Evolutionary conservation across 2,113 vertebrate species (phyloP).

Genomic region (Heterocephalus glaber): DNA sequence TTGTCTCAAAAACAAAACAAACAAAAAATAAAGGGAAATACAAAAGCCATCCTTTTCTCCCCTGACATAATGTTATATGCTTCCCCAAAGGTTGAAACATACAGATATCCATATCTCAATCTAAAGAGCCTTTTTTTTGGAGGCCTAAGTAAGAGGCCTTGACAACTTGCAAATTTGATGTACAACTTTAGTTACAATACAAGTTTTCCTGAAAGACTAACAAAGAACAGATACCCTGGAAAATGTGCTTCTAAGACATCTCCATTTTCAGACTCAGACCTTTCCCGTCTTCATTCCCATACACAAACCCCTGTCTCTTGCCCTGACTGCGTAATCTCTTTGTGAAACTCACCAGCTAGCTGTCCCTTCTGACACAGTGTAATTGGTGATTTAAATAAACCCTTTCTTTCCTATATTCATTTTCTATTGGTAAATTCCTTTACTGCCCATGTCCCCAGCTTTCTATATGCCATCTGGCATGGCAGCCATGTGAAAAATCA

Average conservation of each 20-base stretch:
- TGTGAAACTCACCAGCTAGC: neutral
- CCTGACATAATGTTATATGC: neutral
- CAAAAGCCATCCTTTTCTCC: neutral
- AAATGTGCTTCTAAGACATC: neutral
- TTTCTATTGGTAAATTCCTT: neutral
- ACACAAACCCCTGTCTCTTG: neutral
- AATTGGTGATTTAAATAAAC: neutral
- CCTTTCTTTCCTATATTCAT: neutral
- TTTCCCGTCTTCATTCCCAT: neutral
- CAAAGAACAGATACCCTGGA: neutral
- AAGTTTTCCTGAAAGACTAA: neutral
- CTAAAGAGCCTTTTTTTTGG: neutral
- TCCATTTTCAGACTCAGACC: neutral
- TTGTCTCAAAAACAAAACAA: neutral
- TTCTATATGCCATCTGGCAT: neutral
- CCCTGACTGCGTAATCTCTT: neutral
- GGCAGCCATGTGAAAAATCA: neutral
- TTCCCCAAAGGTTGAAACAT: neutral
- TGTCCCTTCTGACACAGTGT: neutral
- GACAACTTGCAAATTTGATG: neutral
- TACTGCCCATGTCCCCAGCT: neutral
- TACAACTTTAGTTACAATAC: neutral
- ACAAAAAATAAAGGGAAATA: neutral
- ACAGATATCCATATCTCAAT: neutral
- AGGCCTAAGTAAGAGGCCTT: neutral